Conservation (phyloP, 2,113 vertebrate genomes). For the Oenanthe melanoleuca region DNA sequence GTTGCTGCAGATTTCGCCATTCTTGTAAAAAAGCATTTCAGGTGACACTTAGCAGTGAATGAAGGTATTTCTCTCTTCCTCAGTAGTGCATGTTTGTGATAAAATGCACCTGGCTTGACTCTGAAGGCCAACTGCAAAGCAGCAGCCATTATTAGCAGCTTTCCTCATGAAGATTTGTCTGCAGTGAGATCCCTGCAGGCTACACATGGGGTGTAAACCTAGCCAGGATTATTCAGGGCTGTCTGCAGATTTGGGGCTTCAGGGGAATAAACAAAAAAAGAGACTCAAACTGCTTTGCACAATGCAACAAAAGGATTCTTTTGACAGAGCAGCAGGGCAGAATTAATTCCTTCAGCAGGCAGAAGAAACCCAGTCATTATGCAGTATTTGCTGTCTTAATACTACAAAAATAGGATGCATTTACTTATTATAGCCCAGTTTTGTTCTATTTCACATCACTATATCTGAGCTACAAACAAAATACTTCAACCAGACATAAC, state of each 20-base stretch:
- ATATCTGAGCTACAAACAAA: not conserved
- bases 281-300: constrained; percentile 27
- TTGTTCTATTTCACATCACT: not conserved
- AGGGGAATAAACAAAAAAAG: constrained; percentile 12
- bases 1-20: not conserved
- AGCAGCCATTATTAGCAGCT: not conserved
- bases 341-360: constrained; percentile 32
- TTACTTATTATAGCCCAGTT: not conserved
- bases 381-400: constrained; percentile 8
- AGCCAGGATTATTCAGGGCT: constrained; percentile 8
- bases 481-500: constrained; percentile 9
- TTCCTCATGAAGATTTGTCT: not conserved
- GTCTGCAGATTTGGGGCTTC: constrained; percentile 14
- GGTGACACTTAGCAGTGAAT: not conserved
- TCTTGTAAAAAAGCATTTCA: not conserved
- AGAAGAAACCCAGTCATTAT: constrained; percentile 23
- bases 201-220: not conserved
- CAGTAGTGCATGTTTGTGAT: not conserved
- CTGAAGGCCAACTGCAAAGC: not conserved
- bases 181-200: not conserved
- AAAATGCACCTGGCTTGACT: not conserved
- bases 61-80: not conserved
- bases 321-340: constrained; percentile 25
- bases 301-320: constrained; percentile 35
- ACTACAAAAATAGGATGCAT: constrained; percentile 13